A percentile compares a stretch with the other conserved stretches of the same genome.
Conservation (phyloP, 2,797 vertebrate genomes). For the Dendrocincla tyrannina region DNA sequence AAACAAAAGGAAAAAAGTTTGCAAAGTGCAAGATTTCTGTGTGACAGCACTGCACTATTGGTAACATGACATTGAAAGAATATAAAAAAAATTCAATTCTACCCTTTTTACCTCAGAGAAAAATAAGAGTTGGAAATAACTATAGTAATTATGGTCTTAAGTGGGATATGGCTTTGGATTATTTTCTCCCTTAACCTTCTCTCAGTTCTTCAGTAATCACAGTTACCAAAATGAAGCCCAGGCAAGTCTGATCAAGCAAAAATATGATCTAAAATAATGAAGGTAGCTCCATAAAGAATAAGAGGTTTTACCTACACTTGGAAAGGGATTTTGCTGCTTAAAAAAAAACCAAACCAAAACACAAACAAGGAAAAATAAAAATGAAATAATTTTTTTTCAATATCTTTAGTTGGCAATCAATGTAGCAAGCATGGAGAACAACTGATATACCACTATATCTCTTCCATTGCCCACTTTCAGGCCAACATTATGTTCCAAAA, state of each 20-base stretch:
- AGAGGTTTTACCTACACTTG: neutral
- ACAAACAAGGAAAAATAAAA: neutral
- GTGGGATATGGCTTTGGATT: neutral
- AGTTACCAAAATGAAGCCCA: neutral
- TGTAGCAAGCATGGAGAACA: neutral
- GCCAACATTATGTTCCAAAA: neutral
- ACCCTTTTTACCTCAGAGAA: neutral
- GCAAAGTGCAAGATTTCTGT: neutral
- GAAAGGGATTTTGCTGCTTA: neutral
- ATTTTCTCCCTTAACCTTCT: neutral
- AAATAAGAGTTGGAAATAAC: neutral
- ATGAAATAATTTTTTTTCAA: neutral
- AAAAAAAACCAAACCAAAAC: neutral
- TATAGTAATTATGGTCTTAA: neutral
- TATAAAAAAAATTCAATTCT: neutral
- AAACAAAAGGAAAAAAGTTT: neutral
- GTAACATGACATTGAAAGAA: neutral
- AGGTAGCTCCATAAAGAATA: neutral
- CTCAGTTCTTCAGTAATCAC: neutral
- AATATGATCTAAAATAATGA: neutral
- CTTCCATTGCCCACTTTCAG: neutral
- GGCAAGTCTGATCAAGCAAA: neutral
- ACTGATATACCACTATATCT: neutral
- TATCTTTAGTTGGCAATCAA: neutral
- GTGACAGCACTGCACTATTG: too few species aligned